These are phyloP conservation scores for Helleia helle DNA, from an alignment of 2,888 invertebrate species.

Conservation along the genomic window DNA sequence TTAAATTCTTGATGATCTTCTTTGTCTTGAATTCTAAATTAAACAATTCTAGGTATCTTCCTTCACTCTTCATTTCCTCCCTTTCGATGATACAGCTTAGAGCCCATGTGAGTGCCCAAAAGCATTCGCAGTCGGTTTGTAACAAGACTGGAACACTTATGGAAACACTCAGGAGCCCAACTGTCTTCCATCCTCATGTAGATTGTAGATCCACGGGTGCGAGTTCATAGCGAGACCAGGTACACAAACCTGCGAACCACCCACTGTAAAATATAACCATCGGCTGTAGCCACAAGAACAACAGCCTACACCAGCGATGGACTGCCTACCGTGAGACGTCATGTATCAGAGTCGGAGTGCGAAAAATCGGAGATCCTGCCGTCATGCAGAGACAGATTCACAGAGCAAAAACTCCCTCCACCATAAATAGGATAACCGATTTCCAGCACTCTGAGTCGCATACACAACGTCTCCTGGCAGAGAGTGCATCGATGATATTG, in stretches of 20 bases:
- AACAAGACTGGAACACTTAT: no score
- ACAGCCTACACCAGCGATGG: neutral
- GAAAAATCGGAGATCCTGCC: neutral
- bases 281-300: neutral
- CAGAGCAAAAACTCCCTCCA: no score
- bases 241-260: neutral
- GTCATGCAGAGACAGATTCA: neutral
- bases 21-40: no score
- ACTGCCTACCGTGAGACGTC: neutral
- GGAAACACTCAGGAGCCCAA: no score
- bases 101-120: no score
- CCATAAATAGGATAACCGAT: conserved; percentile 3
- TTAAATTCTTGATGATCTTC: no score
- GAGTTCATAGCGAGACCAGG: neutral
- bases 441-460: neutral
- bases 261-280: neutral
- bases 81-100: no score
- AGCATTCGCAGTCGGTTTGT: no score
- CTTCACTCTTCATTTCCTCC: no score
- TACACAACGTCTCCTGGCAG: neutral
- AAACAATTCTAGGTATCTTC: no score
- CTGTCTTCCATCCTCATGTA: neutral
- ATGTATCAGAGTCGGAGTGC: neutral
- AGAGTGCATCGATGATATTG: neutral
- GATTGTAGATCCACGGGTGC: neutral